Evolutionary conservation across 2,113 vertebrate species (phyloP), one percentile per base, ranked within the genome.

Genomic region (Rhipidura dahli): DNA sequence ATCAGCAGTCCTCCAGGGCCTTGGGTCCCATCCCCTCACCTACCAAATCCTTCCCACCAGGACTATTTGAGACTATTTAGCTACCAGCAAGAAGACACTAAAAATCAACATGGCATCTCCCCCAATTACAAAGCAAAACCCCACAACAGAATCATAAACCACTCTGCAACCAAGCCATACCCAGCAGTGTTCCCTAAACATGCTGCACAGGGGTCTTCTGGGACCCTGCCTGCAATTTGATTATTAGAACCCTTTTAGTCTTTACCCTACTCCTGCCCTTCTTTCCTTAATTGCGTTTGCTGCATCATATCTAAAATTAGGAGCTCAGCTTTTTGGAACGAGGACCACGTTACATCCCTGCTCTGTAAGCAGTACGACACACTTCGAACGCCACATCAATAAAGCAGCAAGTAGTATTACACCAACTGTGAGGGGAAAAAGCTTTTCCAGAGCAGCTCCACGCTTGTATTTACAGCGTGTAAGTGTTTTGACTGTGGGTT

Each of bases 271-370:
- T 75, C 83, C 90, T 97, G 95, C 94, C 92, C 95, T 96, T 97
- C 96, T 97, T 95, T 95, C 56, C 94, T 97, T 96, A 97, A 96
- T 96, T 94, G 94, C 76, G 15, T 90, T 94, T 94, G 88, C 93
- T 89, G 93, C 93, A 86, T 81, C 92, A 72, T 4, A 0, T 83
- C 93, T 96, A 94, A 96, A 97, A 96, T 94, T 96, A 97, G 96
- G 94, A 94, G 83, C 80, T 86, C 65, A 30, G 88, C 88, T 97
- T 96, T 94, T 90, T 92, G 92, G 96, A 95, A 86, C 86, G 23
- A 75, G 94, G 88, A 56, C 76, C 3, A 9, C 18, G 10, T 83
- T 82, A 92, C 90, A 81, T 59, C 56, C 80, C 80, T 60, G 13
- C 39, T 93, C 91, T 83, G 90, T 78, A 79, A 93, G 96, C 93